phyloP scores from a whole-genome alignment of 2,888 invertebrate genomes.

The Glaucopsyche alexis region DNA sequence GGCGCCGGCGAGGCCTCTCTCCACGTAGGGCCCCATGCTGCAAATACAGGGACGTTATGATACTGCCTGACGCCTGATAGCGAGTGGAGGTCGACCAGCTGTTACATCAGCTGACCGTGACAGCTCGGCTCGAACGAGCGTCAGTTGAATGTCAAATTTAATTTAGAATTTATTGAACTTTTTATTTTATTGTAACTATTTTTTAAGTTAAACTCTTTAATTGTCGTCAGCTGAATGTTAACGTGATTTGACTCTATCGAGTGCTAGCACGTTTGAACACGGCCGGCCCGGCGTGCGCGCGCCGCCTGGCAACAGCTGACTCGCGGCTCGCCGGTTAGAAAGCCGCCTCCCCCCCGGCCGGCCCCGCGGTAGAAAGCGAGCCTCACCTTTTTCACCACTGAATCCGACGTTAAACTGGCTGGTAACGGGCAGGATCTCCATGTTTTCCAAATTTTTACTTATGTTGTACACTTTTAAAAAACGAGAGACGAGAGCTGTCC shows the following conservation, averaged over 20 bases:
- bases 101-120: slow-evolving; percentile 64
- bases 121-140: slow-evolving; percentile 42
- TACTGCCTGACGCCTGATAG: slow-evolving; percentile 39
- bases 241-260: neutral
- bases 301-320: slow-evolving; percentile 70
- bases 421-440: slow-evolving; percentile 90
- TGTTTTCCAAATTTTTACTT: slow-evolving; percentile 81
- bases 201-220: neutral
- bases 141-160: neutral
- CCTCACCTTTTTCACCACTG: slow-evolving; percentile 87
- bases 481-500: slow-evolving; percentile 68
- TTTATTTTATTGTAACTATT: too few species aligned
- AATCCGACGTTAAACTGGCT: slow-evolving; percentile 88
- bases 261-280: neutral
- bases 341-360: slow-evolving; percentile 59
- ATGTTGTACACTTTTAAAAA: slow-evolving; percentile 76
- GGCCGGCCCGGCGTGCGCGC: slow-evolving; percentile 53
- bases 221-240: neutral
- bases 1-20: slow-evolving; percentile 75
- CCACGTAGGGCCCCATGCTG: slow-evolving; percentile 74
- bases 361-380: slow-evolving; percentile 57
- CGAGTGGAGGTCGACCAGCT: slow-evolving; percentile 53
- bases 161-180: neutral
- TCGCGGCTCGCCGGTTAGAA: slow-evolving; percentile 62
- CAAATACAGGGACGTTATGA: slow-evolving; percentile 48